These are phyloP conservation scores for Marmota monax DNA, from an alignment of 2,113 vertebrate species.

Conservation along the genomic window DNA sequence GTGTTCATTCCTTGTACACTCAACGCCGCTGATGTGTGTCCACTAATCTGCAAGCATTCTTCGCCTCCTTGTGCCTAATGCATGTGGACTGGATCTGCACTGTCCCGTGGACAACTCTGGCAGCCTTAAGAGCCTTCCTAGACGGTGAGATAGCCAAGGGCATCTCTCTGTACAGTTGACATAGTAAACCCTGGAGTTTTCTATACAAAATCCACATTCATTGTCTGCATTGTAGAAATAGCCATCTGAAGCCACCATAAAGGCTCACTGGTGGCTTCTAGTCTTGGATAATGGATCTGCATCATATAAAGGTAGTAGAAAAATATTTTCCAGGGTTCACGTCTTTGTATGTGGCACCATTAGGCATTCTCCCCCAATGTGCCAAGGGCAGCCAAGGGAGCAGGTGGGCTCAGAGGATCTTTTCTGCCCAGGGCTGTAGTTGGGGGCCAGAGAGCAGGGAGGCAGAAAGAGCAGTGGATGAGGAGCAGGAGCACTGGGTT, in stretches of 20 bases:
- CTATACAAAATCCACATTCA: conserved; percentile 79
- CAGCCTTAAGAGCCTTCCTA: conserved; percentile 59
- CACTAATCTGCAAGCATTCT: conserved; percentile 74
- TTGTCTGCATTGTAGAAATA: conserved; percentile 69
- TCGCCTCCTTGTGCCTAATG: conserved; percentile 63
- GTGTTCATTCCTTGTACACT: conserved; percentile 53
- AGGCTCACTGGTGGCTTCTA: conserved; percentile 63
- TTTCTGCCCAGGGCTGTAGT: not conserved
- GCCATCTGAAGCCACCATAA: conserved; percentile 70
- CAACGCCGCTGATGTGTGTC: conserved; percentile 60
- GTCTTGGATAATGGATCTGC: conserved; percentile 27
- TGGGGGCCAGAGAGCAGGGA: not conserved
- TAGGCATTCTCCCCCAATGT: not conserved
- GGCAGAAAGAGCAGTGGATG: rapidly evolving
- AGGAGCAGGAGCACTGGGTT: not conserved
- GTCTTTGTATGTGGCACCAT: not conserved
- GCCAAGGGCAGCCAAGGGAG: not conserved
- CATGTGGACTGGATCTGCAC: conserved; percentile 18
- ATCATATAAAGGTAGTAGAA: conserved; percentile 54
- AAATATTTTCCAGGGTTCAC: conserved; percentile 48
- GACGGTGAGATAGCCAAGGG: conserved; percentile 39
- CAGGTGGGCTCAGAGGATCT: not conserved
- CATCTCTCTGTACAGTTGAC: conserved; percentile 53
- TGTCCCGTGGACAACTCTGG: not conserved
- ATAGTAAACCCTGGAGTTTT: conserved; percentile 74